These are phyloP conservation scores for Agonopterix heracliana DNA, from an alignment of 2,888 invertebrate genomes.

Conservation along the genomic window DNA sequence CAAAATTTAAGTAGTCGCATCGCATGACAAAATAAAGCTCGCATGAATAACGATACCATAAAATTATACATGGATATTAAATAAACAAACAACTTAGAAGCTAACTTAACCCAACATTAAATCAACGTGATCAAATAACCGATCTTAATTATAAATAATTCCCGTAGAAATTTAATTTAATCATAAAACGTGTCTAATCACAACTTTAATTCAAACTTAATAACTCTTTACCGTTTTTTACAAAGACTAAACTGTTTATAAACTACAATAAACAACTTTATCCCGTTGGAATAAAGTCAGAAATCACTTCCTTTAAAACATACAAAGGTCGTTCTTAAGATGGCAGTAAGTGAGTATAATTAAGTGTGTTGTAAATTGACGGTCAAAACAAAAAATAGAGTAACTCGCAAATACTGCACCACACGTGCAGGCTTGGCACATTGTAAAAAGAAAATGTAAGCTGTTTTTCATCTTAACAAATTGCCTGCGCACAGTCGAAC, in stretches of 20 bases:
- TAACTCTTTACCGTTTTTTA: not conserved
- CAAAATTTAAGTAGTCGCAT: too few species aligned
- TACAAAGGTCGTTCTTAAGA: too few species aligned
- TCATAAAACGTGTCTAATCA: not conserved
- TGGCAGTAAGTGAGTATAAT: not conserved
- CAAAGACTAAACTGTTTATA: not conserved
- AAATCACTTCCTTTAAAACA: too few species aligned
- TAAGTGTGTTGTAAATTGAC: not conserved
- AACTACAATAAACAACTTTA: not conserved
- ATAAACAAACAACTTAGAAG: too few species aligned
- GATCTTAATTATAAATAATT: not conserved
- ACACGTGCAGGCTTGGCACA: not conserved
- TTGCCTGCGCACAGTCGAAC: not conserved
- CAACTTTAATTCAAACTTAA: not conserved
- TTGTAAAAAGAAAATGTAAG: not conserved
- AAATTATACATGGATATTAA: too few species aligned
- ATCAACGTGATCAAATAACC: not conserved
- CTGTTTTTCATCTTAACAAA: not conserved
- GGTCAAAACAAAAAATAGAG: not conserved
- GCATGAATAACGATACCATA: too few species aligned
- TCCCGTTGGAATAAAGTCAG: too few species aligned
- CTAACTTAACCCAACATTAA: too few species aligned
- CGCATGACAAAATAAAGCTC: too few species aligned
- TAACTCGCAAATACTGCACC: conserved; percentile 1
- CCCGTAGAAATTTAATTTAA: not conserved